A percentile compares a stretch with the other conserved stretches of the same genome.
These are phyloP conservation scores for Panurus biarmicus DNA, from an alignment of 2,113 vertebrate species.

Conservation along the genomic window DNA sequence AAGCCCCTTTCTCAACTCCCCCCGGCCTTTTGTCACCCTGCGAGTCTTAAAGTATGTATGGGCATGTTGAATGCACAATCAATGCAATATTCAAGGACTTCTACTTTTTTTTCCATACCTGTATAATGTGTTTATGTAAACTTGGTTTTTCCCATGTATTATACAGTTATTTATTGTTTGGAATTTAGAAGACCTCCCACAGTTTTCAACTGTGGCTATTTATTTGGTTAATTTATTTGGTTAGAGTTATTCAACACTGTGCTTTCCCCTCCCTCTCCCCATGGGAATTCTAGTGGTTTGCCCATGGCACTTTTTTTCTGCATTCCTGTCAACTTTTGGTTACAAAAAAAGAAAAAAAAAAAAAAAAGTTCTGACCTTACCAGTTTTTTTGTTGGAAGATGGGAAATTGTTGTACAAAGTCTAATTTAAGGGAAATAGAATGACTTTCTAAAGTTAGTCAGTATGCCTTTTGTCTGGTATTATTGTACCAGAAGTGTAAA, in stretches of 20 bases:
- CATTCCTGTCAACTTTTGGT: conserved; percentile 75
- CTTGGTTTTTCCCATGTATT: conserved; percentile 68
- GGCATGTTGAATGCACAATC: conserved; percentile 90
- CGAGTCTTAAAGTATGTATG: conserved; percentile 77
- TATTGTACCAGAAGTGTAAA: conserved; percentile 71
- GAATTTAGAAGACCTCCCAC: conserved; percentile 77
- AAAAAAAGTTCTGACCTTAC: conserved; percentile 19
- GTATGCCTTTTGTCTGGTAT: conserved; percentile 71
- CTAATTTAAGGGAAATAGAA: conserved; percentile 85
- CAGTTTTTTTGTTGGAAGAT: conserved; percentile 68
- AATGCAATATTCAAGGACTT: conserved; percentile 92
- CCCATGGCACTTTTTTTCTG: conserved; percentile 65
- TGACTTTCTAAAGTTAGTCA: conserved; percentile 71
- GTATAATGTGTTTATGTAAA: conserved; percentile 78
- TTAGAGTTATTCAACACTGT: conserved; percentile 67
- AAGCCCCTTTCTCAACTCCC: conserved; percentile 63
- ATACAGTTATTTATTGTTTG: conserved; percentile 88
- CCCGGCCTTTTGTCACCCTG: conserved; percentile 77
- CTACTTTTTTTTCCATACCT: conserved; percentile 73
- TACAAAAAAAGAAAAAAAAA: not conserved
- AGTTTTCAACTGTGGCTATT: conserved; percentile 84
- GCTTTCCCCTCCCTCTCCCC: conserved; percentile 56
- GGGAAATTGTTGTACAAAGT: conserved; percentile 82
- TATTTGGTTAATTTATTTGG: conserved; percentile 95
- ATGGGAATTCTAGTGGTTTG: conserved; percentile 77